Base-by-base conservation (phyloP, 1,140 invertebrate species). In the Eupeodes corollae region DNA sequence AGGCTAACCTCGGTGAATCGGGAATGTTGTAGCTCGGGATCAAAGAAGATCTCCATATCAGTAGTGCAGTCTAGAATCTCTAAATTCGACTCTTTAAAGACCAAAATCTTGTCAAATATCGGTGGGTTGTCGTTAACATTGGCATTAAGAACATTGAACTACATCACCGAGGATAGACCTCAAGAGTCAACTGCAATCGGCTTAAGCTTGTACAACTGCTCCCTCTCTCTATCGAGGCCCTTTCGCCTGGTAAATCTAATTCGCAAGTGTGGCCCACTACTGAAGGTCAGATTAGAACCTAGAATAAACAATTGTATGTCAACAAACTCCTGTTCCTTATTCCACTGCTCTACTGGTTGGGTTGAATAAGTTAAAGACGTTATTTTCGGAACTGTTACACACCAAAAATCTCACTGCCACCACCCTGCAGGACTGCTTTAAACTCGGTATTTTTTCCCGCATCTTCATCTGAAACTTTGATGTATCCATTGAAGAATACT, bases 51-150 rank as follows among this genome's bases (percentile, higher is more conserved):
- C 59, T 74, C 73, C 58, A 75, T 73, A 21, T 74, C 72, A 26
- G 64, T 65, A 34, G 76, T 75, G 34, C 73, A 68, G 57, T 80
- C 75, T 6, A 78, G 59, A n/a, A 84, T 75, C 34, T 79, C 79
- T 35, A 83, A 70, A 1, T 75, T 79, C 56, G 80, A 76, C 46
- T 79, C 76, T 9, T 79, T 70, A 5, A 78, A 77, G 35, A 84
- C 75, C 15, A 78, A 73, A 57, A 84, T 78, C 54, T 82, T 78
- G 48, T 73, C 75, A 51, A 80, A 83, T 41, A 75, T 73, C 0
- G 90, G 90, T 0, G 74, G 54, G 70, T 91, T 90, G 63, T 94
- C 90, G 60, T 94, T 94, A 49, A 82, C 79, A 68, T 94, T 89
- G 6, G 78, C 70, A 12, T 92, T 70, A 1, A 69, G 73, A 42